Conservation (phyloP, 2,113 vertebrate species). For the Erythrocercus mccallii region DNA sequence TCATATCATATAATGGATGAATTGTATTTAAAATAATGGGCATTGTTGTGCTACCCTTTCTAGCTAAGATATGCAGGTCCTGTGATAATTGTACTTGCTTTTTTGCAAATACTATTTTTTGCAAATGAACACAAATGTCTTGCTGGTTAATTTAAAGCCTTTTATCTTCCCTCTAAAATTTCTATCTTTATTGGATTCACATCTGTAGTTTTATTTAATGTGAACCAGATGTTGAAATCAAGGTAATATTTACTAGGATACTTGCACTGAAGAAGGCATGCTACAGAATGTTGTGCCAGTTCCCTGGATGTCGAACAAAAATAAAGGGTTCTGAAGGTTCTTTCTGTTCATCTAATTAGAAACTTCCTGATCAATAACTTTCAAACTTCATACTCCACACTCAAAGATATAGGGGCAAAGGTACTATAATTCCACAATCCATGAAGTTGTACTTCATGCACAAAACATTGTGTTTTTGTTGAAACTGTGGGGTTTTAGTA, state of each 20-base stretch:
- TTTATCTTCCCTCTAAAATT: conserved; percentile 10
- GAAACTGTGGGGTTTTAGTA: not conserved
- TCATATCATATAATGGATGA: not conserved
- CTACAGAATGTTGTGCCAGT: not conserved
- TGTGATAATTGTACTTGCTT: not conserved
- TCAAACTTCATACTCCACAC: not conserved
- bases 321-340: not conserved
- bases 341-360: not conserved
- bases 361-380: not conserved
- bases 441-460: not conserved
- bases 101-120: conserved; percentile 14
- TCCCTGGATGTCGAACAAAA: not conserved
- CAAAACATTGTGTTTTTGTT: not conserved
- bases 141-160: conserved; percentile 13
- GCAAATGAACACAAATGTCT: conserved; percentile 5
- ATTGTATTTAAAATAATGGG: not conserved
- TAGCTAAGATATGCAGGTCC: not conserved
- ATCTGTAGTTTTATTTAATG: conserved; percentile 47
- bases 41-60: not conserved
- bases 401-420: not conserved
- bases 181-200: conserved; percentile 38
- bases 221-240: conserved; percentile 40
- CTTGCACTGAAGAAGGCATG: not conserved
- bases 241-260: not conserved
- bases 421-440: not conserved